These are phyloP conservation scores for Mya arenaria DNA, from an alignment of 1,140 invertebrate species.

Conservation along the genomic window DNA sequence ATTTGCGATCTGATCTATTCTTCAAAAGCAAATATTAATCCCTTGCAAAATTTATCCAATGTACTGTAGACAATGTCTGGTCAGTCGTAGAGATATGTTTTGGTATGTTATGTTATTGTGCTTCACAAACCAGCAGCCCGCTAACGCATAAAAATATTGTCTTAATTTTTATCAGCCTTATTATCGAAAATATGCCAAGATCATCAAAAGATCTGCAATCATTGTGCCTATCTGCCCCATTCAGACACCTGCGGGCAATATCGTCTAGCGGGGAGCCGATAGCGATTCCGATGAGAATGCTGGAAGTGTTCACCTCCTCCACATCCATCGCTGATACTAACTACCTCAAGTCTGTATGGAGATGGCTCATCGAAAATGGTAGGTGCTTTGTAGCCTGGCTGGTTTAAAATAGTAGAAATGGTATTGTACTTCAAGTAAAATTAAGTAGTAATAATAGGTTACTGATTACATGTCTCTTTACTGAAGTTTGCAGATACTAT, in stretches of 20 bases:
- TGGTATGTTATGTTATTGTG: neutral
- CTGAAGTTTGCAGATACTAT: too few species aligned
- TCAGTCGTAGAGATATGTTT: neutral
- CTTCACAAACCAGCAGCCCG: neutral
- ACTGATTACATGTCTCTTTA: too few species aligned
- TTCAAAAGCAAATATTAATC: too few species aligned
- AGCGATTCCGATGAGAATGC: constrained; percentile 89
- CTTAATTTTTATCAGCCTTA: neutral
- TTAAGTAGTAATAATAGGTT: neutral
- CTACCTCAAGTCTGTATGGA: constrained; percentile 45
- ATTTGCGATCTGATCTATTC: neutral
- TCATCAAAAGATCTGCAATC: neutral
- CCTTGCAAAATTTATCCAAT: too few species aligned
- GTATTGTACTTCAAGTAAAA: neutral
- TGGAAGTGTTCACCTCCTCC: constrained; percentile 89
- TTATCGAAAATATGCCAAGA: neutral
- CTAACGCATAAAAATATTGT: neutral
- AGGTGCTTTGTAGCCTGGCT: neutral
- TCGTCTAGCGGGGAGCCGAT: constrained; percentile 82
- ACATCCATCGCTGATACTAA: constrained; percentile 79
- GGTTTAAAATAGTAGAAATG: neutral
- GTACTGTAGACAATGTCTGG: too few species aligned
- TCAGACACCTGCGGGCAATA: constrained; percentile 70
- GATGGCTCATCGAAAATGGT: constrained; percentile 62
- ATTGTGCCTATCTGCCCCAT: constrained; percentile 5